phyloP scores from a whole-genome alignment of 2,888 invertebrate genomes.

The Minunthozetes semirufus region DNA sequence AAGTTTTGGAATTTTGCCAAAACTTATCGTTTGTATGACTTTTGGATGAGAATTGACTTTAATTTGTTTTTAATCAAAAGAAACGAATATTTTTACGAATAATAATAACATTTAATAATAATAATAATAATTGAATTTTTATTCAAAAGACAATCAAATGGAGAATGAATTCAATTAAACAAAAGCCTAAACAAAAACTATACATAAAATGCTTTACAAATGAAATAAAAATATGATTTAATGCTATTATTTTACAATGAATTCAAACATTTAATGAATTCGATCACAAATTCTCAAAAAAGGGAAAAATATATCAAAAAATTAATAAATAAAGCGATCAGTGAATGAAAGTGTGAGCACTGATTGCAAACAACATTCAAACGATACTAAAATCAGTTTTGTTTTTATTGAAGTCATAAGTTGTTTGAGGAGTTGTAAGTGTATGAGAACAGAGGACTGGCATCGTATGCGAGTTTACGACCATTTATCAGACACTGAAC shows the following conservation, averaged over 20 bases:
- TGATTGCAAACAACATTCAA: neutral
- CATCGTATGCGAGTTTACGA: conserved; percentile 51
- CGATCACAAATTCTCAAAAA: neutral
- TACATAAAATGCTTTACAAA: conserved; percentile 1
- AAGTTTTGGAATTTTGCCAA: too few relatives aligned
- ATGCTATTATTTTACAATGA: neutral
- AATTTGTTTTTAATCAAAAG: too few relatives aligned
- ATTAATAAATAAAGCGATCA: neutral
- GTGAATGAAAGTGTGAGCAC: neutral
- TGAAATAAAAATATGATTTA: conserved; percentile 2
- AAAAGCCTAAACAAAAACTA: neutral
- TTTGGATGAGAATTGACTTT: too few relatives aligned
- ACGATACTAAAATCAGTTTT: neutral
- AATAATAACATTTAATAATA: too few relatives aligned
- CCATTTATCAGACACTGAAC: conserved; percentile 62
- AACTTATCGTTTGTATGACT: too few relatives aligned
- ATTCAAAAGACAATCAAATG: too few relatives aligned
- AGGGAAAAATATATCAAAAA: neutral
- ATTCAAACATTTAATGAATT: neutral
- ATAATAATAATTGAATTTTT: too few relatives aligned
- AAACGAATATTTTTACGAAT: too few relatives aligned
- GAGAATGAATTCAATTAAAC: neutral
- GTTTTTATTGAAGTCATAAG: neutral
- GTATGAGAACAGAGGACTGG: conserved; percentile 29
- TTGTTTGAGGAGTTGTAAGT: conserved; percentile 6